phyloP scores from a whole-genome alignment of 2,888 invertebrate species.

The Lasiommata megera region DNA sequence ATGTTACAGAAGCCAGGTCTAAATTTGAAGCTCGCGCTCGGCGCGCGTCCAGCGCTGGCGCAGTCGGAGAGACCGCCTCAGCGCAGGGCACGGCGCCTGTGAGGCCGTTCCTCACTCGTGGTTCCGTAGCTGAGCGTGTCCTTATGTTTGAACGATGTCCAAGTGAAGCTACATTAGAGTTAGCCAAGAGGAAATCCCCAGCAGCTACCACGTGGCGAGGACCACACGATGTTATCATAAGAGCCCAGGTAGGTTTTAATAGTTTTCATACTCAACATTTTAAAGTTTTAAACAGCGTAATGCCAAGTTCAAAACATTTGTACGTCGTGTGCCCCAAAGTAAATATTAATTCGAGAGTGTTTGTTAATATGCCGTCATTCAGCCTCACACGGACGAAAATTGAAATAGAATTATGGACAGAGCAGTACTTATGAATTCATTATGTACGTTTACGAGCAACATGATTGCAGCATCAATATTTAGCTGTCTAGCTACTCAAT shows the following conservation, averaged over 20 bases:
- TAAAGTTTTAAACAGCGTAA: neutral
- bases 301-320: neutral
- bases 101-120: constrained; percentile 91
- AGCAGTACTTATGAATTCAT: constrained; percentile 10
- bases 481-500: constrained; percentile 12
- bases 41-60: constrained; percentile 70
- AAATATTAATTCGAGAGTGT: constrained; percentile 24
- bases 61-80: constrained; percentile 59
- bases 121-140: constrained; percentile 94
- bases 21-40: constrained; percentile 77
- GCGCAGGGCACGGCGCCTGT: constrained; percentile 81
- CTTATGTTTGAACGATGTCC: constrained; percentile 95
- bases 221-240: constrained; percentile 77
- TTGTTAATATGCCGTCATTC: constrained; percentile 22
- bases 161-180: constrained; percentile 86
- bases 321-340: constrained; percentile 15
- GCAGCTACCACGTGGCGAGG: constrained; percentile 80
- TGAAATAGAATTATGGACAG: constrained; percentile 14
- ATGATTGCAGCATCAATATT: constrained; percentile 19
- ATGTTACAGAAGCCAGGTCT: constrained; percentile 75
- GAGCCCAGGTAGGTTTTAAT: constrained; percentile 69
- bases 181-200: constrained; percentile 82
- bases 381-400: constrained; percentile 7
- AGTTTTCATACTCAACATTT: neutral
- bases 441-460: constrained; percentile 7